Evolutionary conservation across 2,888 invertebrate genomes (phyloP).

Genomic region (Drosophila niveifrons): DNA sequence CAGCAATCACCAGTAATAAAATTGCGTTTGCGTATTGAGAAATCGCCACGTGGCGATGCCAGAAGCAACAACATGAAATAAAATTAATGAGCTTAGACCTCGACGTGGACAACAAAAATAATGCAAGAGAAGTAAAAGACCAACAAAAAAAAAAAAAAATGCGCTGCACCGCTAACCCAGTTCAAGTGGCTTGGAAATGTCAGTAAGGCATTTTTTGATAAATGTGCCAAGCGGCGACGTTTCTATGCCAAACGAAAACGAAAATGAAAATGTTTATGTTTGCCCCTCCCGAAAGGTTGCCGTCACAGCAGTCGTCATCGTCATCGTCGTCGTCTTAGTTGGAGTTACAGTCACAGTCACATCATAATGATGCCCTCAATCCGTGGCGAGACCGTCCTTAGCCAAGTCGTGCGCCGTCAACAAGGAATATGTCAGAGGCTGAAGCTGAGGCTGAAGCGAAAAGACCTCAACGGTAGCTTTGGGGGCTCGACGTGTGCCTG

Average conservation of each 20-base stretch:
- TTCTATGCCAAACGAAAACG: conserved; percentile 69
- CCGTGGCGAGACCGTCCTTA: conserved; percentile 62
- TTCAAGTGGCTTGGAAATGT: conserved; percentile 75
- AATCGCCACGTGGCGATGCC: conserved; percentile 55
- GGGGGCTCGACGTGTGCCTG: conserved; percentile 77
- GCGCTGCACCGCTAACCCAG: conserved; percentile 65
- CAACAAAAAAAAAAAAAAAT: no score
- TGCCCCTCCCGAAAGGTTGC: conserved; percentile 76
- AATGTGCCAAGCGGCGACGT: conserved; percentile 74
- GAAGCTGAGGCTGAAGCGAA: conserved; percentile 24
- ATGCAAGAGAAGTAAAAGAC: not conserved
- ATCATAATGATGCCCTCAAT: conserved; percentile 81
- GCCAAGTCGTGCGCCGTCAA: conserved; percentile 75
- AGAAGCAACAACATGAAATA: conserved; percentile 55
- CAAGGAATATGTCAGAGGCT: conserved; percentile 81
- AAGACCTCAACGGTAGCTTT: conserved; percentile 8
- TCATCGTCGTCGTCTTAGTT: conserved; percentile 7
- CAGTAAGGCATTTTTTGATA: conserved; percentile 75
- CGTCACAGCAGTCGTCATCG: conserved; percentile 20
- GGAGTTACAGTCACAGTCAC: conserved; percentile 62
- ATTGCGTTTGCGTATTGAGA: conserved; percentile 75
- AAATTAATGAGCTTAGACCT: conserved; percentile 69
- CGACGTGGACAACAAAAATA: conserved; percentile 42
- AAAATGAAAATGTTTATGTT: conserved; percentile 70
- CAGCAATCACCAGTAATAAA: conserved; percentile 29